Evolutionary conservation across 2,113 vertebrate species (phyloP), one percentile per base, ranked within the genome.

Genomic region (Mustela lutreola): DNA sequence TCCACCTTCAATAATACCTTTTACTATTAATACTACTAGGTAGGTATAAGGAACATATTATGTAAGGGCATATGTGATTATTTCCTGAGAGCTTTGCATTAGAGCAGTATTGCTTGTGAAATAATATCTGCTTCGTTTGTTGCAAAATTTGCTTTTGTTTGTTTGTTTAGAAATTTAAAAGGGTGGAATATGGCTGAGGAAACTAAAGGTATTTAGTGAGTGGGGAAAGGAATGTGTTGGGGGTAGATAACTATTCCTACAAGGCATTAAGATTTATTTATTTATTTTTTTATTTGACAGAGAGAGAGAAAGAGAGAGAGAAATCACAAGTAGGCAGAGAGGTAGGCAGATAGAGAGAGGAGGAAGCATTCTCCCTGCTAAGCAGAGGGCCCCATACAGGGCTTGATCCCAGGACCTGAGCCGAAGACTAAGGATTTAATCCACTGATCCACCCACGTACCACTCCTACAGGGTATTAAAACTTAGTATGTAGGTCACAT

Each of bases 21-120:
- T 92, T 89, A 90, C 63, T 86, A 24, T 90, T 87, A 70, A 87
- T 31, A 82, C n/a, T 26, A 53, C 48, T 76, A 84, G 5, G n/a
- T 42, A 79, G 36, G 11, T 36, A 58, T 92, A 70, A 91, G 70
- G 19, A 86, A n/a, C 14, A 5, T 79, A 45, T 36, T 33, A 28
- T 48, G 22, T 76, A 89, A 94, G 85, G 4, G 22, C 58, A 56
- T 67, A 48, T 73, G 45, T 71, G 31, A 96, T 75, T 92, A 16
- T 48, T 53, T 8, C 78, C 28, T 79, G 24, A 81, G 24, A 91
- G 10, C 5, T 5, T 16, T 95, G 4, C 26, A 88, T 89, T 63
- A 94, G 31, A 94, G 21, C 22, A 71, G 31, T 18, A 89, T 56
- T 96, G 19, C 45, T 96, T 97, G 10, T 65, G 36, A 94, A 93